Evolutionary conservation across 1,140 invertebrate genomes (phyloP), one percentile per base, ranked within the genome.

Genomic region (Chlorops oryzae): DNA sequence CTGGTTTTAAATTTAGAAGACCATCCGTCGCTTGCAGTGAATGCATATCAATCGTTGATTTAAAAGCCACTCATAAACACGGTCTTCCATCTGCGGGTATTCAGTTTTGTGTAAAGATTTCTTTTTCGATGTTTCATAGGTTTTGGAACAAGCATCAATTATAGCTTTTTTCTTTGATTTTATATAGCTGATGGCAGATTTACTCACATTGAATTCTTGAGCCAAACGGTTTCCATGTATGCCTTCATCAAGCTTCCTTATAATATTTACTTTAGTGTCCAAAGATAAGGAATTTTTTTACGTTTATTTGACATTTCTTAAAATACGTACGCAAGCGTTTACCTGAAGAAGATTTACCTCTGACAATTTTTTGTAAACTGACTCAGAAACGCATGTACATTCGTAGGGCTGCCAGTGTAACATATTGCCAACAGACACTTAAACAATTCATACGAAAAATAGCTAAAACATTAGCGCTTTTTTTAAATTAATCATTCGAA

Each of bases 1-100:
- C 71, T 47, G 38, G 54, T 56, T 52, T 72, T 65, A 62, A 74
- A 38, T 38, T 38, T 38, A 17, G 5, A n/a, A 38, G 75, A 57
- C 65, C 72, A 75, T 42, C 40, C 12, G 21, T 23, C 40, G 23
- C 40, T 42, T 42, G 17, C 40, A 7, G 18, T 5, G 40, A 42
- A 42, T 42, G 40, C 21, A 42, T 39, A 13, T 39, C 18, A 9
- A 39, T 7, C 37, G 37, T 39, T 39, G 37, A 18, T 39, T 39
- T 39, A 42, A 42, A 20, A 42, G 23, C 7, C 40, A 23, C 40
- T 42, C 40, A 42, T 42, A 42, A 42, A 42, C 10, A 42, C 9
- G 20, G 9, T 18, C 17, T 42, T 42, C 17, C 21, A 42, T 42
- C 23, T 42, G 7, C 5, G 21, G 40, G 23, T 22, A 21, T 42